Evolutionary conservation across 2,113 vertebrate genomes (phyloP).

Genomic region (Macrotus californicus): DNA sequence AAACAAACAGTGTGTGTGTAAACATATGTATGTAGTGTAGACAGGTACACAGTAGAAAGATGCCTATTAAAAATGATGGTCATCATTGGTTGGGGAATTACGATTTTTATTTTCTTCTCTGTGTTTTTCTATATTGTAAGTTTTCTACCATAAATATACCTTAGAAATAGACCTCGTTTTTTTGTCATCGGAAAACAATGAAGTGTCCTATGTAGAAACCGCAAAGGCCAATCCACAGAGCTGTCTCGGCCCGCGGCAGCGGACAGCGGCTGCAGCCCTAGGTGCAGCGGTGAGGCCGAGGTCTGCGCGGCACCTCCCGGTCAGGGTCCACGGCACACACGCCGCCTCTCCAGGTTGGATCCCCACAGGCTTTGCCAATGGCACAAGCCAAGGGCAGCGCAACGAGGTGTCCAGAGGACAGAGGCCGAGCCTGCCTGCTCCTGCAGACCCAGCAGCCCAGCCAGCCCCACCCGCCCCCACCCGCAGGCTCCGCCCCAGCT

Average conservation of each 20-base stretch:
- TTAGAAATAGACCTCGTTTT: not conserved
- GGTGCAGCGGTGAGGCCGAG: too few species aligned
- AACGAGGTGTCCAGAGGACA: not conserved
- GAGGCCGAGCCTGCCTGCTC: not conserved
- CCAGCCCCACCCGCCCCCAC: fast-evolving
- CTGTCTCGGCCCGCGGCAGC: fast-evolving
- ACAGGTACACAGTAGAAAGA: not conserved
- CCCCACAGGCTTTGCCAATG: not conserved
- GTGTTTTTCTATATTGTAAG: not conserved
- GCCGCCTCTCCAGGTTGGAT: not conserved
- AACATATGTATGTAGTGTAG: not conserved
- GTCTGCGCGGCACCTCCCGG: not conserved
- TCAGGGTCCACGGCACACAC: not conserved
- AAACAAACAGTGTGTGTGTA: not conserved
- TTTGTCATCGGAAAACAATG: not conserved
- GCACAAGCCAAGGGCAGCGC: not conserved
- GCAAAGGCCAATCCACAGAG: not conserved
- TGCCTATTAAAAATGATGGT: not conserved
- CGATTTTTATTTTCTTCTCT: not conserved
- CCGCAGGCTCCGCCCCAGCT: not conserved
- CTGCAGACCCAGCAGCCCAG: not conserved
- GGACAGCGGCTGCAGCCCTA: not conserved
- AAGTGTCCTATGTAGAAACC: not conserved
- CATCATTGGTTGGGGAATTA: not conserved
- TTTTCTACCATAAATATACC: not conserved